These are phyloP conservation scores for Homarus americanus DNA, from an alignment of 1,140 invertebrate genomes.

Conservation along the genomic window DNA sequence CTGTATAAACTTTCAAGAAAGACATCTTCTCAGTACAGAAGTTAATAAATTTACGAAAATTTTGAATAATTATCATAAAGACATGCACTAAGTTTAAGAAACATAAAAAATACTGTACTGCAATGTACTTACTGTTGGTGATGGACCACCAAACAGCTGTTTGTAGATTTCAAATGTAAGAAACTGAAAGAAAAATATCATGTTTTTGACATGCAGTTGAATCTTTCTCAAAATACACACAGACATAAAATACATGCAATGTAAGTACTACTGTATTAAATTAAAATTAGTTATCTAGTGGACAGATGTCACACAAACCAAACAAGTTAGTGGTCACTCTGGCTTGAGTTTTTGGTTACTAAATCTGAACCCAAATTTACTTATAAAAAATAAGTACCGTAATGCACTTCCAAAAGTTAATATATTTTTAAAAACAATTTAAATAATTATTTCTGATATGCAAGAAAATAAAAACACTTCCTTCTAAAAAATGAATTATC, in stretches of 20 bases:
- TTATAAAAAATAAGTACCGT: too few relatives aligned
- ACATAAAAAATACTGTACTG: not conserved
- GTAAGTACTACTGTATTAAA: not conserved
- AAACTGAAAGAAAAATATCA: conserved; percentile 58
- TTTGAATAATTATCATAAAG: too few relatives aligned
- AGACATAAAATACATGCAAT: not conserved
- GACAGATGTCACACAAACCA: not conserved
- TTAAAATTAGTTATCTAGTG: not conserved
- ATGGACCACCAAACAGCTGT: conserved; percentile 36
- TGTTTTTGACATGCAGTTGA: conserved; percentile 2
- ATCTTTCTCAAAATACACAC: not conserved
- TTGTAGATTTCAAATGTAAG: conserved; percentile 69
- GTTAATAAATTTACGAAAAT: too few relatives aligned
- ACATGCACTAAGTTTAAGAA: too few relatives aligned
- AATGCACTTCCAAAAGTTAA: too few relatives aligned
- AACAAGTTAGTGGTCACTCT: not conserved
- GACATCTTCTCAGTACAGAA: too few relatives aligned
- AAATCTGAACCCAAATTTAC: too few relatives aligned
- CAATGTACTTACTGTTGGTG: conserved; percentile 45
- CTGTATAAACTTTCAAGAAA: too few relatives aligned
- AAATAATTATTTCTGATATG: too few relatives aligned
- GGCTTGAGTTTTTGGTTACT: not conserved
- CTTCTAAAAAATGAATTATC: too few relatives aligned
- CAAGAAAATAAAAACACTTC: too few relatives aligned
- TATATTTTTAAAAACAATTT: too few relatives aligned